Evolutionary conservation across 2,888 invertebrate genomes (phyloP).

Genomic region (Seira ritae): DNA sequence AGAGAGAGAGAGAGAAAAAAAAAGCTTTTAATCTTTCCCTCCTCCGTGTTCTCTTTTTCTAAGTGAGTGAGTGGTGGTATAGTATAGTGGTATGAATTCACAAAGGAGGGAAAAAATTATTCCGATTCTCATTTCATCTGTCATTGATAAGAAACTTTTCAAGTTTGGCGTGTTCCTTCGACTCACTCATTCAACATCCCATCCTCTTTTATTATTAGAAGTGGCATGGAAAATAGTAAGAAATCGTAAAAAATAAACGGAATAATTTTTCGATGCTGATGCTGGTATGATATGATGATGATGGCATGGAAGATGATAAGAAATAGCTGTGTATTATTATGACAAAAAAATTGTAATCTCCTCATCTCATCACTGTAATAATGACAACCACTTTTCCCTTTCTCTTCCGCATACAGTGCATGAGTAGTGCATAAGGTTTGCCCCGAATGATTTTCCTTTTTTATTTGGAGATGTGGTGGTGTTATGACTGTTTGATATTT

Average conservation of each 20-base stretch:
- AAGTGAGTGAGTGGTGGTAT: background rate
- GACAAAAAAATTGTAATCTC: conserved; percentile 8
- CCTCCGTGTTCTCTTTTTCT: background rate
- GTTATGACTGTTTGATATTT: background rate
- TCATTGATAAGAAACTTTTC: conserved; percentile 49
- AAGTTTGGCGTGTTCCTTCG: conserved; percentile 36
- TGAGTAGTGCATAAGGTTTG: no score
- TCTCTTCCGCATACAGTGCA: no score
- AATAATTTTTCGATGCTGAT: background rate
- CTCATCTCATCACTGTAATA: conserved; percentile 10
- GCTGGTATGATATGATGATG: background rate
- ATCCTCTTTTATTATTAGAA: background rate
- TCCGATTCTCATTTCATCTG: conserved; percentile 56
- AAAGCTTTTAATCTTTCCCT: conserved; percentile 2
- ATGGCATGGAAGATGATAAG: background rate
- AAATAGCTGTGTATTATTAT: background rate
- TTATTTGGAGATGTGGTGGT: background rate
- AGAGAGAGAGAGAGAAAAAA: conserved; percentile 24
- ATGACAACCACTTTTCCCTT: background rate
- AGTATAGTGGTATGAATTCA: background rate
- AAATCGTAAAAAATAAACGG: no score
- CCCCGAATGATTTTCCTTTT: background rate
- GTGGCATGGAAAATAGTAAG: no score
- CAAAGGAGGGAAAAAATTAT: conserved; percentile 3
- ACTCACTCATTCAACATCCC: conserved; percentile 17